Base-by-base conservation (phyloP, 2,113 vertebrate genomes). In the Sturnus vulgaris region DNA sequence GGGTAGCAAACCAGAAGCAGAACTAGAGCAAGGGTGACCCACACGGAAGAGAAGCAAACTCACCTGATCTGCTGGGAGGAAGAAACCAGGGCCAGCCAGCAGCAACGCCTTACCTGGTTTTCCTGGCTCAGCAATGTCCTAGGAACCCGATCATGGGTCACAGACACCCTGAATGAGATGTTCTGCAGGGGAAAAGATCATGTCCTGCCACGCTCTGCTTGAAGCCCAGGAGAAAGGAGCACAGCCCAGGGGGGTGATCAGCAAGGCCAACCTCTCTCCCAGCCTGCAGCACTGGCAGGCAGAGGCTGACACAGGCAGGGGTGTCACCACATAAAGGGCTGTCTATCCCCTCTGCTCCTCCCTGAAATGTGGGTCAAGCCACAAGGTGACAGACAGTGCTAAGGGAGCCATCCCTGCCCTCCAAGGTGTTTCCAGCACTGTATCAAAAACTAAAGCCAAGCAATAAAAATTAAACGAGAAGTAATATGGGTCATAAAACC, bases 391-490 rank as follows among this genome's bases (percentile, higher is more conserved):
- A 63, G 60, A 50, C 24, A 46, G 85, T 1, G 40, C 46, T 7
- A 12, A 40, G 4, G 3, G 84, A 88, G 73, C 39, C 3, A 1
- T 11, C 56, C 56, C 83, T 91, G 55, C 71, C 64, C 84, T 65
- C 84, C 0, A 0, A 81, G 76, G 68, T 65, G 81, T 93, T 92
- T 30, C 42, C 81, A 90, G 92, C n/a, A n/a, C 64, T 25, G 31
- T 55, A 71, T 66, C 91, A 85, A 80, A 84, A 94, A 90, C 66
- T 93, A 86, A 93, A 92, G 73, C 4, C 12, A 40, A 84, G 78
- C 70, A 49, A 81, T 96, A 88, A 92, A 91, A 96, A 95, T 85
- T 91, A 92, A 86, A 89, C 39, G 47, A 88, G 49, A 96, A 93
- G 82, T 91, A 86, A 92, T 44, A 84, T 1, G 64, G 81, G 40